Percentiles rank a stretch among this genome's conserved stretches.
Evolutionary conservation across 2,113 vertebrate genomes (phyloP).

Genomic region (Engraulis encrasicolus): DNA sequence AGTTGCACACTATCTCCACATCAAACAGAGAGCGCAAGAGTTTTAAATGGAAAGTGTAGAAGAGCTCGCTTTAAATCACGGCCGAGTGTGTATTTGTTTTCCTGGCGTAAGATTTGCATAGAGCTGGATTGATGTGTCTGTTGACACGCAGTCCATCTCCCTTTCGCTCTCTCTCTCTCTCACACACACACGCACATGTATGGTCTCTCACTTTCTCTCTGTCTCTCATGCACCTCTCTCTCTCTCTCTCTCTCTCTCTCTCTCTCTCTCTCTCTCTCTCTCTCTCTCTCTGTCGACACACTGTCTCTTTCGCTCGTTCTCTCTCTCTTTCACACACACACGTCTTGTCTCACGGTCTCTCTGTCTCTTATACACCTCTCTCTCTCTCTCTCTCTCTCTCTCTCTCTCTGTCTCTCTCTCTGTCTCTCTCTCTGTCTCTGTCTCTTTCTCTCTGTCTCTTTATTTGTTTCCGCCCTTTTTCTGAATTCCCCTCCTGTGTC

Average conservation of each 20-base stretch:
- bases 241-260: neutral
- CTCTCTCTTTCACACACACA: no score
- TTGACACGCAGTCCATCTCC: no score
- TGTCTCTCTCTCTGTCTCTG: neutral
- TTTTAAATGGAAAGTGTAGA: neutral
- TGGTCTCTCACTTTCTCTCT: neutral
- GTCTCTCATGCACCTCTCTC: neutral
- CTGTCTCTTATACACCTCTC: conserved; percentile 8
- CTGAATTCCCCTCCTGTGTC: neutral
- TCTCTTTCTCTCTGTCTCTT: neutral
- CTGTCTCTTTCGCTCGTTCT: no score
- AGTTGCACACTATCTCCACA: neutral
- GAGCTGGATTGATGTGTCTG: conserved; percentile 8
- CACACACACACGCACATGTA: no score
- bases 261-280: neutral
- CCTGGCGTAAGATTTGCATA: neutral
- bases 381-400: neutral
- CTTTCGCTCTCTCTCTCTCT: no score
- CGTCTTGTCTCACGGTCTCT: neutral
- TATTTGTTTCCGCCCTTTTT: neutral
- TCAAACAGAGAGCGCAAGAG: neutral
- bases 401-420: neutral
- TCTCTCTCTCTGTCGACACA: neutral
- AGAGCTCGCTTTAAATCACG: no score
- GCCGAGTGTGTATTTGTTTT: neutral